Conservation (phyloP, 2,113 vertebrate genomes). For the Ammodytes marinus region DNA sequence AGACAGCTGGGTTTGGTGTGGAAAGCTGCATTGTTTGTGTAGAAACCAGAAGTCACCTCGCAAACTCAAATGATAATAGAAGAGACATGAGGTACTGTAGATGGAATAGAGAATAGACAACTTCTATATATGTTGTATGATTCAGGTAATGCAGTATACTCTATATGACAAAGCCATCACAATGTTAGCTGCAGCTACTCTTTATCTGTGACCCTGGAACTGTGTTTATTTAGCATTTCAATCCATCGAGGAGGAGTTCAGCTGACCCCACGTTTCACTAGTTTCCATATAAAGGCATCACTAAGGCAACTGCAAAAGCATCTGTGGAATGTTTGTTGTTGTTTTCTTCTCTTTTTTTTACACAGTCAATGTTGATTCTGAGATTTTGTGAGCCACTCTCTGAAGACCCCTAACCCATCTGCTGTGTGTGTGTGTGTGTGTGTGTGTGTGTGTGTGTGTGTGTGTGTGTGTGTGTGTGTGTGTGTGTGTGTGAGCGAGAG, state of each 20-base stretch:
- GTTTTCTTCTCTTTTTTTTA: constrained; percentile 45
- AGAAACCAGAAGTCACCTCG: not conserved
- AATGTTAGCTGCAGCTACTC: not conserved
- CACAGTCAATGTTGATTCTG: constrained; percentile 36
- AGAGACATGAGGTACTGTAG: not conserved
- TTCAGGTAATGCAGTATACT: not conserved
- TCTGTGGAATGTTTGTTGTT: constrained; percentile 82
- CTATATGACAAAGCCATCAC: not conserved
- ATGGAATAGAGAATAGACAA: not conserved
- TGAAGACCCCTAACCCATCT: constrained; percentile 21
- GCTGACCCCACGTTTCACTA: constrained; percentile 60
- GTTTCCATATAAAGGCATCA: constrained; percentile 84
- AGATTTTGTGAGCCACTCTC: constrained; percentile 52
- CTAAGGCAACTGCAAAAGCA: constrained; percentile 75
- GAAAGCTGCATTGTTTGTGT: constrained; percentile 57
- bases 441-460: constrained; percentile 3
- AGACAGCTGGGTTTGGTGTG: constrained; percentile 11
- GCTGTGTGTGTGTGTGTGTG: constrained; percentile 3
- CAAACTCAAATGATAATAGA: constrained; percentile 9
- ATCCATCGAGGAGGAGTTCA: constrained; percentile 42
- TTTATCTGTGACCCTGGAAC: constrained; percentile 28
- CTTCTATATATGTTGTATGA: not conserved
- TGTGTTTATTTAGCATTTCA: constrained; percentile 64
- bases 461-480: constrained; percentile 20
- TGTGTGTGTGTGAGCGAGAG: constrained; percentile 2